phyloP scores from a whole-genome alignment of 92 coral and sea anemone genomes.

The Porites divaricata region DNA sequence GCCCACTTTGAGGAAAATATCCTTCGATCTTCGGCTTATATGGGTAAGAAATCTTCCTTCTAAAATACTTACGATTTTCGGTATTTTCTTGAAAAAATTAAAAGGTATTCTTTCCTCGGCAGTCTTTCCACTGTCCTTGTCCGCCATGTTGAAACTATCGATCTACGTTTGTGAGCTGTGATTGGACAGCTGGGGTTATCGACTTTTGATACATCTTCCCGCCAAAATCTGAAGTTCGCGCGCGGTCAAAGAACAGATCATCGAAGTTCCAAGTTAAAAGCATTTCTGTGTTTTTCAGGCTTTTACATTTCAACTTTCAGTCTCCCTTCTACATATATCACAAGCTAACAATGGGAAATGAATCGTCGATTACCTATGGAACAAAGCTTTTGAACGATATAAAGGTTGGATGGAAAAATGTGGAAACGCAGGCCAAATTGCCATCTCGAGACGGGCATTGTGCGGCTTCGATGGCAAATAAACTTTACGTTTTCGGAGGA shows the following conservation, averaged over 20 bases:
- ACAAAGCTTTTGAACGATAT: slow-evolving; percentile 68
- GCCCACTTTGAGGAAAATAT: neutral
- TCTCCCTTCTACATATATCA: neutral
- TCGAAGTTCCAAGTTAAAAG: neutral
- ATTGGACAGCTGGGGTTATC: slow-evolving; percentile 22
- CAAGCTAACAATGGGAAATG: slow-evolving; percentile 71
- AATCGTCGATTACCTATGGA: slow-evolving; percentile 71
- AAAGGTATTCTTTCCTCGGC: slow-evolving; percentile 34
- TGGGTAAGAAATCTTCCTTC: neutral
- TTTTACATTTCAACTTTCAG: neutral
- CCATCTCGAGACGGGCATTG: slow-evolving; percentile 87
- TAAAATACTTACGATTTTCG: slow-evolving; percentile 61
- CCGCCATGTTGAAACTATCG: slow-evolving; percentile 62
- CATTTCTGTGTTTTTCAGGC: neutral
- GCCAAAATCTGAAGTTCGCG: slow-evolving; percentile 58
- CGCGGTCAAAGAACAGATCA: neutral
- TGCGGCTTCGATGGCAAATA: slow-evolving; percentile 69
- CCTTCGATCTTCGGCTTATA: neutral
- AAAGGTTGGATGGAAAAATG: slow-evolving; percentile 66
- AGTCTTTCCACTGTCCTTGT: slow-evolving; percentile 36
- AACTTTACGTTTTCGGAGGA: slow-evolving; percentile 79
- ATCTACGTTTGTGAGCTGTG: slow-evolving; percentile 18
- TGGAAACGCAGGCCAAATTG: slow-evolving; percentile 46
- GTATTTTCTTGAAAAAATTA: slow-evolving; percentile 58
- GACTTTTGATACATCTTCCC: slow-evolving; percentile 36